phyloP scores from a whole-genome alignment of 1,140 invertebrate genomes.

The Telenomus remus region DNA sequence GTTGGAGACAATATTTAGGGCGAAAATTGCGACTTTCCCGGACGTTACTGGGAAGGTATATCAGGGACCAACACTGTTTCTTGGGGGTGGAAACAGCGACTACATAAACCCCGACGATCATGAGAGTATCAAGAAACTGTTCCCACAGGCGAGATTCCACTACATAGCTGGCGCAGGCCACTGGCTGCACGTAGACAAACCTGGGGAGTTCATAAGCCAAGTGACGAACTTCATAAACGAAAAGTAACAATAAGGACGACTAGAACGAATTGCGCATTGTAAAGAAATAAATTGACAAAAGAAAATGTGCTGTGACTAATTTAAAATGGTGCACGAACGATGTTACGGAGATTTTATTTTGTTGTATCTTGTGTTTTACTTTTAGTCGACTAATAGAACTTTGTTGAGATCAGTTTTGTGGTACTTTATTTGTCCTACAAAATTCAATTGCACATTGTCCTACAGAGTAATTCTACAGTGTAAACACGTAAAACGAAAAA shows the following conservation, averaged over 20 bases:
- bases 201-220: slow-evolving; percentile 84
- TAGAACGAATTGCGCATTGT: slow-evolving; percentile 14
- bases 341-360: slow-evolving; percentile 28
- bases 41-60: slow-evolving; percentile 76
- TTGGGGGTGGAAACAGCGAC: slow-evolving; percentile 86
- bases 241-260: slow-evolving; percentile 21
- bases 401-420: slow-evolving; percentile 6
- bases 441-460: not conserved
- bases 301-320: slow-evolving; percentile 45
- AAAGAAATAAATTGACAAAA: slow-evolving; percentile 21
- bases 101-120: slow-evolving; percentile 85
- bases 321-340: slow-evolving; percentile 10
- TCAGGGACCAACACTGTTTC: slow-evolving; percentile 84
- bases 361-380: slow-evolving; percentile 35
- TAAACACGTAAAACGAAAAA: too few relatives aligned
- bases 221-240: slow-evolving; percentile 69
- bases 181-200: slow-evolving; percentile 94
- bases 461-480: too few relatives aligned
- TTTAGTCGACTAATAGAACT: slow-evolving; percentile 26
- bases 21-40: slow-evolving; percentile 81
- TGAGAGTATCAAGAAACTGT: slow-evolving; percentile 81
- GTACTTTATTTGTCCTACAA: not conserved
- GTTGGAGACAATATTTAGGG: slow-evolving; percentile 80
- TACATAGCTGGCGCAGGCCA: slow-evolving; percentile 89
- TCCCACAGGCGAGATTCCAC: slow-evolving; percentile 84